Evolutionary conservation across 1,140 invertebrate genomes (phyloP), one percentile per base, ranked within the genome.

Genomic region (Chrysoperla carnea): DNA sequence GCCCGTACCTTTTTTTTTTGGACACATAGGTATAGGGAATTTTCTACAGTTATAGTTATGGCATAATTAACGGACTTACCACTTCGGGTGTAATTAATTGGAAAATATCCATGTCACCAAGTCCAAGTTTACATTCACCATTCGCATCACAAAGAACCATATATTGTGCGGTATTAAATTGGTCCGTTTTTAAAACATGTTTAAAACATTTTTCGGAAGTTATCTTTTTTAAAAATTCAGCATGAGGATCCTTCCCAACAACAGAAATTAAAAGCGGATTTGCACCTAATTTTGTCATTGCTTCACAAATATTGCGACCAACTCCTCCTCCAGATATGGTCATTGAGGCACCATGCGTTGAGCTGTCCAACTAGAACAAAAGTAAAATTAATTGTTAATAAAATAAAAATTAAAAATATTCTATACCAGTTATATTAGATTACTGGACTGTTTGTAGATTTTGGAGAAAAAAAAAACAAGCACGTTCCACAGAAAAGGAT

Each of bases 221-320:
- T 15, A 59, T 59, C 17, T 54, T 53, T 5, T 52, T 50, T 6
- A 75, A 50, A 52, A 64, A 69, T 28, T 62, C 43, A 6, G 73
- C 70, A 42, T 73, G 58, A 41, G 56, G 54, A 60, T 91, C 85
- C 37, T 76, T 64, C 0, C 89, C 90, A 36, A 95, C 62, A 1
- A 79, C 78, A 0, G 88, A 85, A 40, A 97, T 66, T 29, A 95
- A 70, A 37, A 76, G 64, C 0, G 78, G 73, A 2, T 64, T 55
- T 6, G 66, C 67, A 13, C 77, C 75, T 6, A 95, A 66, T 49
- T 81, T 75, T 40, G 68, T 68, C 7, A 96, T 61, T 37, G 82
- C 81, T 48, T 92, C 86, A 0, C 85, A 83, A n/a, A 95, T 68
- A 55, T 96, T 97, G 29, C 90, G 69, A 0, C 75, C 92, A 0